A percentile compares a stretch with the other conserved stretches of the same genome.
These are phyloP conservation scores for Ichneumoninae sp. DNA, from an alignment of 2,888 invertebrate species.

Conservation along the genomic window DNA sequence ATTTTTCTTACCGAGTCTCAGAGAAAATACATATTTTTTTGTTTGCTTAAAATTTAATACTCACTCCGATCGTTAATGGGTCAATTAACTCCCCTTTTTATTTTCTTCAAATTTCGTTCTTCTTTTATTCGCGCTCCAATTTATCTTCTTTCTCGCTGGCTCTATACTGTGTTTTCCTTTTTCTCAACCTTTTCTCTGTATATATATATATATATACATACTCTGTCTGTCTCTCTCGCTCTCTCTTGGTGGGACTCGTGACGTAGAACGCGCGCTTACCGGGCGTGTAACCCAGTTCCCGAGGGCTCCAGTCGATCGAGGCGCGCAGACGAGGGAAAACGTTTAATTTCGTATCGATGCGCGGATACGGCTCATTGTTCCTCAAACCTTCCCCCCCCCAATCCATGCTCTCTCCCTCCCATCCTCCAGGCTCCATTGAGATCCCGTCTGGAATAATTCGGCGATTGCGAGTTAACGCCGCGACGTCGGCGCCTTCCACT, in stretches of 20 bases:
- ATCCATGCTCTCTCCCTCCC: not conserved
- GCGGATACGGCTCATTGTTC: conserved; percentile 47
- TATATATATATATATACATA: not conserved
- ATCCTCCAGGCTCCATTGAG: conserved; percentile 23
- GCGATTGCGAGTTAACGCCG: conserved; percentile 12
- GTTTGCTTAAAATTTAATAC: not conserved
- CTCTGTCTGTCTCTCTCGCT: not conserved
- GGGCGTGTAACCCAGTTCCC: conserved; percentile 69
- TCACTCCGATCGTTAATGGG: not conserved
- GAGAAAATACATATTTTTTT: not conserved
- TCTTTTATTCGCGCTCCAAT: conserved; percentile 27
- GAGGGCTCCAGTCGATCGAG: conserved; percentile 56
- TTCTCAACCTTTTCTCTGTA: not conserved
- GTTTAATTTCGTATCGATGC: conserved; percentile 63
- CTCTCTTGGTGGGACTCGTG: conserved; percentile 30
- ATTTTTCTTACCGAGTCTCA: not conserved
- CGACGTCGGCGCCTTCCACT: conserved; percentile 5
- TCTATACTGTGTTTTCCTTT: conserved; percentile 18
- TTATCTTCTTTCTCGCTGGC: conserved; percentile 10
- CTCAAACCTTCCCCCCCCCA: conserved; percentile 7
- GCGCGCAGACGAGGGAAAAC: conserved; percentile 59
- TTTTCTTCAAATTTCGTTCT: conserved; percentile 20
- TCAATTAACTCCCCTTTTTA: not conserved
- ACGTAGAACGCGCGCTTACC: conserved; percentile 48
- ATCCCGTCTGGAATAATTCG: conserved; percentile 42